phyloP scores from a whole-genome alignment of 2,797 vertebrate genomes.

The Carduelis carduelis region DNA sequence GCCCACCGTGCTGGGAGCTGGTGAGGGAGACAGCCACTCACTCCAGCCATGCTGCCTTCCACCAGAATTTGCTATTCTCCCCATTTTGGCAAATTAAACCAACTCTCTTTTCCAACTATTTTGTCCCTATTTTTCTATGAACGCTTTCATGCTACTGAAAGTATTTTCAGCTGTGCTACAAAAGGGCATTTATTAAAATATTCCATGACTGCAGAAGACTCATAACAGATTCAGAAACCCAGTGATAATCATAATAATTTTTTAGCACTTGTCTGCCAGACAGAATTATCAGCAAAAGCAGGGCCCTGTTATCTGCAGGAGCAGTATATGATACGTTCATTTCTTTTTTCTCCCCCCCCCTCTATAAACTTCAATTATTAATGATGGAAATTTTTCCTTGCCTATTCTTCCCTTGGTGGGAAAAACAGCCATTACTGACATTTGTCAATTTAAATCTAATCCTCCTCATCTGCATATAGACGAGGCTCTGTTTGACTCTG shows the following conservation, averaged over 20 bases:
- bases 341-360: not conserved
- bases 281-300: conserved; percentile 10
- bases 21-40: not conserved
- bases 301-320: conserved; percentile 24
- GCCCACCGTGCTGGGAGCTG: accelerated
- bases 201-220: not conserved
- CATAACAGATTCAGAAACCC: conserved; percentile 33
- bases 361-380: conserved; percentile 59
- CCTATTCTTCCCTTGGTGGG: conserved; percentile 45
- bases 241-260: conserved; percentile 44
- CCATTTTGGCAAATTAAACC: not conserved
- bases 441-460: conserved; percentile 54
- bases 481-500: conserved; percentile 27
- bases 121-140: not conserved
- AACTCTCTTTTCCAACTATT: not conserved
- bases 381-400: conserved; percentile 49
- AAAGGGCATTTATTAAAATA: conserved; percentile 39
- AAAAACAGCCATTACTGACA: conserved; percentile 44
- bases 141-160: not conserved
- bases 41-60: not conserved
- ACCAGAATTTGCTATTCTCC: not conserved
- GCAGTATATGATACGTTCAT: not conserved
- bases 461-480: conserved; percentile 53
- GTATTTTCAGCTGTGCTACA: not conserved
- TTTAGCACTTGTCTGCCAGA: conserved; percentile 38